A percentile compares a stretch with the other conserved stretches of the same genome.
Evolutionary conservation across 2,113 vertebrate species (phyloP).

Genomic region (Burhinus bistriatus): DNA sequence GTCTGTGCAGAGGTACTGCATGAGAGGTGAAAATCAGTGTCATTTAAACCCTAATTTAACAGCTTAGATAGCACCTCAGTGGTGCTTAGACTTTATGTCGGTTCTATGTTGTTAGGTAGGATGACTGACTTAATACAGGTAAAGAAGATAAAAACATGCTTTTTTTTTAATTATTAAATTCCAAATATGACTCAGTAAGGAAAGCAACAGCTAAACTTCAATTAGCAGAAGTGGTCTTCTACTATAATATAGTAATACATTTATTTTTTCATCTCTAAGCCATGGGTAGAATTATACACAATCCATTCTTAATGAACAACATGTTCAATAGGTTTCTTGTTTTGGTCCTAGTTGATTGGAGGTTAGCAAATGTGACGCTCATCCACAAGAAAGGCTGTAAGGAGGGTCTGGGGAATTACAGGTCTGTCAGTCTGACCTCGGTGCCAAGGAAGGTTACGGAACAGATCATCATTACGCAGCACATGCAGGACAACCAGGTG

Average conservation of each 20-base stretch:
- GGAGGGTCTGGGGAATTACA: too few species aligned
- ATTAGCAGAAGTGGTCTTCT: neutral
- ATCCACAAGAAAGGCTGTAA: too few species aligned
- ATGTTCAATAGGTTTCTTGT: neutral
- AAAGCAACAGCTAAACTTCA: neutral
- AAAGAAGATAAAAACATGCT: neutral
- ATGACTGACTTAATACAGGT: neutral
- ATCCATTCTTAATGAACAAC: neutral
- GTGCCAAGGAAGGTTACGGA: too few species aligned
- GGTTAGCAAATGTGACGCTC: too few species aligned
- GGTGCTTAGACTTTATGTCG: neutral
- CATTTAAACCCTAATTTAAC: conserved; percentile 11
- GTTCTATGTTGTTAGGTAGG: neutral
- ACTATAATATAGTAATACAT: neutral
- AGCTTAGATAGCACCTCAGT: neutral
- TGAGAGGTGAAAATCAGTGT: neutral
- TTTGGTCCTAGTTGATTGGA: too few species aligned
- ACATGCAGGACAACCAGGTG: too few species aligned
- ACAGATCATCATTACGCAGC: too few species aligned
- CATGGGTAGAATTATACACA: neutral
- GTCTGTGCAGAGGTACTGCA: neutral
- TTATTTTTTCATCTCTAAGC: neutral
- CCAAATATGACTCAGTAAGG: neutral
- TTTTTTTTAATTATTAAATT: neutral
- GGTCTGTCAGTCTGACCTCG: too few species aligned